These are phyloP conservation scores for Amiota communis DNA, from an alignment of 2,888 invertebrate species.

Conservation along the genomic window DNA sequence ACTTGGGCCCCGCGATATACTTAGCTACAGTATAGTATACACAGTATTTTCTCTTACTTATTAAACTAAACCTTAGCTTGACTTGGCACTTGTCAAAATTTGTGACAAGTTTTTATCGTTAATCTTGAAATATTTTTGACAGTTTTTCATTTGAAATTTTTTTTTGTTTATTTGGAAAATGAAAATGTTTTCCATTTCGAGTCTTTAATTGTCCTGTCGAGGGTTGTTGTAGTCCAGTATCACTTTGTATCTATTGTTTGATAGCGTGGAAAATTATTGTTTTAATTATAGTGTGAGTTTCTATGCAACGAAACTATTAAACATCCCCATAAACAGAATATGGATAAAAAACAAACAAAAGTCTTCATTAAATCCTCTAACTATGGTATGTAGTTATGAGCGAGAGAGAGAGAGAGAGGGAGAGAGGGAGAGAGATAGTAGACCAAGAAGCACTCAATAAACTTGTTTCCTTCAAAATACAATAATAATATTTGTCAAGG, in stretches of 20 bases:
- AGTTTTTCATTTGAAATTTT: conserved; percentile 21
- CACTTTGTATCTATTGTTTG: neutral
- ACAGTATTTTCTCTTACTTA: no score
- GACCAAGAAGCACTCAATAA: no score
- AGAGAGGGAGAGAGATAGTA: no score
- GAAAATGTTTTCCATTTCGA: conserved; percentile 10
- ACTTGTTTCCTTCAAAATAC: no score
- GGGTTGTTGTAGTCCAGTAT: neutral
- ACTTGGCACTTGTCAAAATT: conserved; percentile 60
- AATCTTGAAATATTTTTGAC: conserved; percentile 29
- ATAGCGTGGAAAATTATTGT: conserved; percentile 21
- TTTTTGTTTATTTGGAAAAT: neutral
- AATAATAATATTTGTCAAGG: no score
- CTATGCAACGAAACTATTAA: neutral
- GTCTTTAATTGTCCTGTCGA: conserved; percentile 26
- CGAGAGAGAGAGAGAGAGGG: no score
- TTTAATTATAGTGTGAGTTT: conserved; percentile 11
- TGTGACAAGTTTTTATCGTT: conserved; percentile 53
- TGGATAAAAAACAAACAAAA: no score
- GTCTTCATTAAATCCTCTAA: no score
- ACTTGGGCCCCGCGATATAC: conserved; percentile 28
- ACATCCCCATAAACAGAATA: no score
- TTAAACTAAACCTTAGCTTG: neutral
- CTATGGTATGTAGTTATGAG: no score
- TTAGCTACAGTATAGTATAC: conserved; percentile 15